Percentiles rank a stretch among this genome's conserved stretches.
Evolutionary conservation across 2,888 invertebrate genomes (phyloP).

Genomic region (Limnephilus rhombicus): DNA sequence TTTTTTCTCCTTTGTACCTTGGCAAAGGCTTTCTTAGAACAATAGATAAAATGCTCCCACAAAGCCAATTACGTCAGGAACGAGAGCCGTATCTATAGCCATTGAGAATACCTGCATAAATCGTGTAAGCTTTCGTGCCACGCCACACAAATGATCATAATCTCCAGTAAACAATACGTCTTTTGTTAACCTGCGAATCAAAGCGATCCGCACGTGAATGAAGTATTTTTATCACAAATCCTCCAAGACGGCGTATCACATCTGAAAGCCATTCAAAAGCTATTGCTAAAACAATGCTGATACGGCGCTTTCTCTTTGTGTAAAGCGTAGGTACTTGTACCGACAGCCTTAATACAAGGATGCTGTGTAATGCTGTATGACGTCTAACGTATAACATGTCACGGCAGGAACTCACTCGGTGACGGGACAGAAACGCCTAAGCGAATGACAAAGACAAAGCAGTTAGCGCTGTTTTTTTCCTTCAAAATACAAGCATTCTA

Average conservation of each 20-base stretch:
- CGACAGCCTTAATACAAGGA: background rate
- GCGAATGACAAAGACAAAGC: background rate
- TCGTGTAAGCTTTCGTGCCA: conserved; percentile 2
- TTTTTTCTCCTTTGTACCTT: background rate
- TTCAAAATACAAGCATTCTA: background rate
- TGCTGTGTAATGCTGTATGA: background rate
- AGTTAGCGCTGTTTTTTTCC: background rate
- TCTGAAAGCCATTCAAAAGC: conserved; percentile 35
- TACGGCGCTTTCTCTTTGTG: conserved; percentile 33
- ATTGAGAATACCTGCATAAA: conserved; percentile 1
- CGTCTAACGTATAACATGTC: background rate
- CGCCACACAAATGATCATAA: background rate
- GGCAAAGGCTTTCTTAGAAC: background rate
- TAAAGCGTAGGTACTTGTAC: background rate
- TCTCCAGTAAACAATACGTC: conserved; percentile 13
- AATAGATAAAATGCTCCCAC: background rate
- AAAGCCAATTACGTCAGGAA: background rate
- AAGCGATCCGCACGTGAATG: conserved; percentile 19
- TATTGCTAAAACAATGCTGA: conserved; percentile 16
- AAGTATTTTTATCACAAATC: conserved; percentile 9
- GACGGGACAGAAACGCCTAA: background rate
- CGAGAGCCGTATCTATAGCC: background rate
- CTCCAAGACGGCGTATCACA: conserved; percentile 11
- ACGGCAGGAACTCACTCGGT: conserved; percentile 30
- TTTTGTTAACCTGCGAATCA: conserved; percentile 42